Evolutionary conservation across 2,113 vertebrate species (phyloP).

Genomic region (Caranx ignobilis): DNA sequence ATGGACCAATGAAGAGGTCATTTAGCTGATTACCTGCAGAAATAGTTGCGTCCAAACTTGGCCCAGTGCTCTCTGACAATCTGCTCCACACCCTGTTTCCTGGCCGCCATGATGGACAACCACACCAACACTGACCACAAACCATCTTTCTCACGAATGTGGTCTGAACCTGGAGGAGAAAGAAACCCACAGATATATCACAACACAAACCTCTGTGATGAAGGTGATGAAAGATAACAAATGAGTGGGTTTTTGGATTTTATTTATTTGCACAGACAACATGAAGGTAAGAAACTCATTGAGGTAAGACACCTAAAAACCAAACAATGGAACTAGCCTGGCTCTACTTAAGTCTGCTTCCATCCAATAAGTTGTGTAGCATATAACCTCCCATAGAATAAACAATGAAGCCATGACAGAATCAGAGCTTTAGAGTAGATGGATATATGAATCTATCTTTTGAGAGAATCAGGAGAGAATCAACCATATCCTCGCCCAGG

Average conservation of each 20-base stretch:
- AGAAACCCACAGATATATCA: neutral
- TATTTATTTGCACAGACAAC: no score
- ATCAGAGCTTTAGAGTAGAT: no score
- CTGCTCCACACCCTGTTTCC: conserved; percentile 93
- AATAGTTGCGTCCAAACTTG: conserved; percentile 96
- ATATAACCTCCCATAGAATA: neutral
- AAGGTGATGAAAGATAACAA: neutral
- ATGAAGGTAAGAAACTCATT: no score
- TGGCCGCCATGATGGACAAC: conserved; percentile 94
- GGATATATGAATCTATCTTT: no score
- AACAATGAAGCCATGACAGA: neutral
- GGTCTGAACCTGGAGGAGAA: conserved; percentile 90
- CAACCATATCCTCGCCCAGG: no score
- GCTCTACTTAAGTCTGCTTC: neutral
- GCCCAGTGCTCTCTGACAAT: conserved; percentile 96
- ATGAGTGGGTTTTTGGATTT: neutral
- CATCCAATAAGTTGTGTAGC: neutral
- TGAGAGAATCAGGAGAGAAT: no score
- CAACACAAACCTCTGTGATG: neutral
- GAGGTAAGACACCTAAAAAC: no score
- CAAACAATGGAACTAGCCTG: neutral
- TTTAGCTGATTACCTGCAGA: conserved; percentile 89
- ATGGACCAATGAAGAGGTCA: neutral
- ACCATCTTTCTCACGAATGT: conserved; percentile 97
- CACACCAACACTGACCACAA: conserved; percentile 96